Percentiles rank a stretch among this genome's conserved stretches.
Evolutionary conservation across 2,797 vertebrate genomes (phyloP).

Genomic region (Paratrypauchen microcephalus): DNA sequence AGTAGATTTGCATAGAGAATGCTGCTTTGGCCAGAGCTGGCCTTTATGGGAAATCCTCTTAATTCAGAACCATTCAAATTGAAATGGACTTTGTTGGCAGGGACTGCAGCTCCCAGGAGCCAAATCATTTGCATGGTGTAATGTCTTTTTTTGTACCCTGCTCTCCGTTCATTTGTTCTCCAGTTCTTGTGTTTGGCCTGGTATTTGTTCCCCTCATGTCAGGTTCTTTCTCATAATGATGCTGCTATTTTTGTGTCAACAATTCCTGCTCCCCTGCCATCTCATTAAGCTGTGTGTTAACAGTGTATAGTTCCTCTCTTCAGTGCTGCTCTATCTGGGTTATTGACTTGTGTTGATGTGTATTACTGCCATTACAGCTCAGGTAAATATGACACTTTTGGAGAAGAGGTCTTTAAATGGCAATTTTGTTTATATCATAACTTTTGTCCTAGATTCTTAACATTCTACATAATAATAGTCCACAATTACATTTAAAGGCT

Average conservation of each 20-base stretch:
- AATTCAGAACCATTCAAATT: constrained; percentile 82
- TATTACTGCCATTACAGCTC: constrained; percentile 58
- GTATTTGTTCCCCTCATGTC: constrained; percentile 69
- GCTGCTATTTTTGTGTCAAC: constrained; percentile 72
- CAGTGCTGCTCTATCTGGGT: constrained; percentile 66
- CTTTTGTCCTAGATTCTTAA: neutral
- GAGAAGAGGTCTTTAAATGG: constrained; percentile 17
- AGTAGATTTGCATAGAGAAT: constrained; percentile 78
- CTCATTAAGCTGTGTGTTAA: constrained; percentile 72
- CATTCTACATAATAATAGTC: no score
- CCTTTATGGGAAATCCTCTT: constrained; percentile 80
- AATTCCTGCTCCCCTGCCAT: constrained; percentile 68
- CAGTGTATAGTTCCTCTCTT: constrained; percentile 55
- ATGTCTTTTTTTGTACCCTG: constrained; percentile 51
- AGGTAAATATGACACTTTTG: constrained; percentile 62
- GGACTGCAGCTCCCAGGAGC: constrained; percentile 64
- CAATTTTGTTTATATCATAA: constrained; percentile 22
- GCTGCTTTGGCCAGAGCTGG: constrained; percentile 73
- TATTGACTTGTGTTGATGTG: constrained; percentile 65
- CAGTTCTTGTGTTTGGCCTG: constrained; percentile 60
- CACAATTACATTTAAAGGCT: neutral
- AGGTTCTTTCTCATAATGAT: constrained; percentile 66
- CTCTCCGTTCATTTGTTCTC: constrained; percentile 64
- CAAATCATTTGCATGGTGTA: constrained; percentile 79
- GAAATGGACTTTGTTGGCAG: constrained; percentile 81